Evolutionary conservation across 2,888 invertebrate genomes (phyloP), one percentile per base, ranked within the genome.

Genomic region (Hololepta plana): DNA sequence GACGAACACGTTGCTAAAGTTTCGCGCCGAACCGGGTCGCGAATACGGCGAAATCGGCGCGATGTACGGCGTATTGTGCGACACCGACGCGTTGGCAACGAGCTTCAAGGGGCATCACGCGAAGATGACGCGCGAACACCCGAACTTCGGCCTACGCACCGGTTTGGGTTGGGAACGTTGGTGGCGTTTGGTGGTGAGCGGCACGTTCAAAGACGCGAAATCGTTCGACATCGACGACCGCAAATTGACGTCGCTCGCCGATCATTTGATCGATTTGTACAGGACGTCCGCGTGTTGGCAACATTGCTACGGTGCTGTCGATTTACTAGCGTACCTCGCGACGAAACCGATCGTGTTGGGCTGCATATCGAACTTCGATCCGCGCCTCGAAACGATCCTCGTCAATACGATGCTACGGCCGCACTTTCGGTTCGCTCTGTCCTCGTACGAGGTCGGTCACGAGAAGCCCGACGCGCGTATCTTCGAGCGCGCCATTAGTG

Each of bases 281-380:
- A 65, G 67, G 43, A 75, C 76, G 0, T 54, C 63, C 2, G 62
- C 64, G 29, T 76, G 75, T 43, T 91, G 88, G 87, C 59, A 67
- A 41, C 57, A 67, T 15, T 64, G 67, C 36, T 60, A 70, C 23
- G 80, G 79, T 9, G 62, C 67, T 12, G 45, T 62, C 6, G 65
- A 67, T 29, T 52, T 84, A n/a, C 55, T 87, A 2, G 53, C 66
- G 12, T 60, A 62, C 32, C 49, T 85, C 4, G 56, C 52, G 32
- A 46, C 48, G 7, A 54, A 50, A 27, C 51, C 53, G 12, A 41
- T 66, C 8, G 40, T 48, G 7, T 15, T 37, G 27, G 90, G 87
- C 3, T 67, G 87, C 0, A 71, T 91, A 37, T 85, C 90, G 4
- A 91, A 91, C 54, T 85, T 77, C 55, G 91, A 91, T 57, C 76